phyloP scores from a whole-genome alignment of 2,797 vertebrate genomes.

The Enteromius radiatus region DNA sequence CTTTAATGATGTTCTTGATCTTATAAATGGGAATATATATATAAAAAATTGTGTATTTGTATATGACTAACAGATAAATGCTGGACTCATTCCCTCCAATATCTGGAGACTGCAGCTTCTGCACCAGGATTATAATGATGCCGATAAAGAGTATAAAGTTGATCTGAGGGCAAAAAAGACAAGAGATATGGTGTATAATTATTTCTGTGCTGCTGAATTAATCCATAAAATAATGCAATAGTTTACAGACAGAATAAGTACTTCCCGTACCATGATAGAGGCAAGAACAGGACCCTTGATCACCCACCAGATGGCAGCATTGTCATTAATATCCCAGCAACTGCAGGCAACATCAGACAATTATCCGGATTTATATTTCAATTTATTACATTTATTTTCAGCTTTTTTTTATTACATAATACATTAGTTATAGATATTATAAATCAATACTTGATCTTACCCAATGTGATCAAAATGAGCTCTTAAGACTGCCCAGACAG shows the following conservation, averaged over 20 bases:
- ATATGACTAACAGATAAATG: constrained; percentile 93
- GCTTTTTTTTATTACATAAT: not conserved
- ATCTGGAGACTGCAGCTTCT: constrained; percentile 97
- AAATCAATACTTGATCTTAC: constrained; percentile 68
- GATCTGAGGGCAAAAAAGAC: constrained; percentile 78
- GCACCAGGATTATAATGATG: constrained; percentile 96
- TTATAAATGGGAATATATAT: not conserved
- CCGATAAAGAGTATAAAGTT: constrained; percentile 97
- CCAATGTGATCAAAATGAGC: constrained; percentile 90
- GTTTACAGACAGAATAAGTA: not conserved
- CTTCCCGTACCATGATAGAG: constrained; percentile 89
- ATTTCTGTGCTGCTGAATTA: not conserved
- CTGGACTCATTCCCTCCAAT: constrained; percentile 97
- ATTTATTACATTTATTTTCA: not conserved
- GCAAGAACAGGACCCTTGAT: constrained; percentile 97
- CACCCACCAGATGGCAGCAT: constrained; percentile 98
- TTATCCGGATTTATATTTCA: not conserved
- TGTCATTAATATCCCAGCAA: constrained; percentile 97
- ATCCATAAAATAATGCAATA: not conserved
- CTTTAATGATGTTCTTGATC: not conserved
- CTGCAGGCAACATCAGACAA: constrained; percentile 58
- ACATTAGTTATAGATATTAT: not conserved
- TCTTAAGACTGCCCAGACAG: constrained; percentile 91
- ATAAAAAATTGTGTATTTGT: not conserved
- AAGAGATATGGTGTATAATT: not conserved